These are phyloP conservation scores for Polylopha cassiicola DNA, from an alignment of 2,888 invertebrate species.

Conservation along the genomic window DNA sequence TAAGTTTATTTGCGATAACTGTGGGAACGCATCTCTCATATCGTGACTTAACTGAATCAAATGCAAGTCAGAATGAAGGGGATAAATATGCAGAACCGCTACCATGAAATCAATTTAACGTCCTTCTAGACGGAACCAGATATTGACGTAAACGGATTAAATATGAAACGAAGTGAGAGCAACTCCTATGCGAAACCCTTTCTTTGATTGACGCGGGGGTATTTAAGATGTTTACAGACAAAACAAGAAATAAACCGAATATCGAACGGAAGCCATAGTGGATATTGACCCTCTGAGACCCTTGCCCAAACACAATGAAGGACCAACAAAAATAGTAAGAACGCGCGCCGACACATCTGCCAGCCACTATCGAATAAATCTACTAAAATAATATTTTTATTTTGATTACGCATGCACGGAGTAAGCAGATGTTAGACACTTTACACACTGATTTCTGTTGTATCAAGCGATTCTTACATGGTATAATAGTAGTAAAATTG, in stretches of 20 bases:
- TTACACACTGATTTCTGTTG: constrained; percentile 35
- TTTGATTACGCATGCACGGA: constrained; percentile 70
- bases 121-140: constrained; percentile 6
- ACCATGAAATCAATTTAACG: constrained; percentile 37
- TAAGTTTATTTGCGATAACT: constrained; percentile 29
- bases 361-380: constrained; percentile 73
- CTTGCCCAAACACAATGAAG: constrained; percentile 62
- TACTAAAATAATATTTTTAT: constrained; percentile 76
- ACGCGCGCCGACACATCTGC: constrained; percentile 66
- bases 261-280: constrained; percentile 63
- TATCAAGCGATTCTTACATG: constrained; percentile 16
- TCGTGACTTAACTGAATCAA: constrained; percentile 29
- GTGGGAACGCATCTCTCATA: constrained; percentile 31
- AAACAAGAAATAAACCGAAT: constrained; percentile 53
- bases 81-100: constrained; percentile 33
- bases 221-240: constrained; percentile 57
- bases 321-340: constrained; percentile 66
- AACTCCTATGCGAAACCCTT: constrained; percentile 28
- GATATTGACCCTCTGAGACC: constrained; percentile 66
- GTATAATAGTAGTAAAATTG: constrained; percentile 4
- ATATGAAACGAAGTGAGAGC: constrained; percentile 10
- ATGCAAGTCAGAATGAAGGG: constrained; percentile 27
- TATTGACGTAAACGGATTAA: constrained; percentile 18
- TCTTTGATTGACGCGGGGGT: constrained; percentile 45
- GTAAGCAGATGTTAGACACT: constrained; percentile 67